phyloP scores from a whole-genome alignment of 2,888 invertebrate genomes.

The Hyalella azteca region DNA sequence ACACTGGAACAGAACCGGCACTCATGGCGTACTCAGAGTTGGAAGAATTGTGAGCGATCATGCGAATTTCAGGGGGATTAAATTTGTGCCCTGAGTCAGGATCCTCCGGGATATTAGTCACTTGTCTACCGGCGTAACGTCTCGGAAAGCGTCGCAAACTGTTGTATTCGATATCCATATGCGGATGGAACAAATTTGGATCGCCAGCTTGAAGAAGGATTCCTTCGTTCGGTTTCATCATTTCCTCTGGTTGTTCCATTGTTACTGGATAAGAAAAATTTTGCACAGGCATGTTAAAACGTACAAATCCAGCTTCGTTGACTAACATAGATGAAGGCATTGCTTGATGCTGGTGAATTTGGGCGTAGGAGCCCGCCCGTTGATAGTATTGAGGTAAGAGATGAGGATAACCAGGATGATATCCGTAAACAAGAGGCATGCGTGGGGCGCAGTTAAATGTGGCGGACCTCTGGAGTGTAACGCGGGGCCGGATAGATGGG shows the following conservation, averaged over 20 bases:
- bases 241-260: background rate
- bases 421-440: background rate
- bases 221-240: background rate
- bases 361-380: slow-evolving; percentile 16
- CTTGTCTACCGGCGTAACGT: background rate
- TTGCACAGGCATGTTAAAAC: slow-evolving; percentile 18
- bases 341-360: background rate
- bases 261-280: background rate
- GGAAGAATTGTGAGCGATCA: background rate
- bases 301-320: slow-evolving; percentile 26
- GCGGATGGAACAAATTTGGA: background rate
- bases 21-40: background rate
- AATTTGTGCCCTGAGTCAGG: slow-evolving; percentile 9
- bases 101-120: background rate
- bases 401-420: slow-evolving; percentile 18
- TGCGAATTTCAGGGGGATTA: background rate
- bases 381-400: background rate
- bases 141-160: slow-evolving; percentile 33
- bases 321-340: slow-evolving; percentile 17
- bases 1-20: background rate
- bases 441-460: slow-evolving; percentile 43
- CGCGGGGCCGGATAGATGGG: slow-evolving; percentile 5
- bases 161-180: slow-evolving; percentile 22
- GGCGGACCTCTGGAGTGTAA: slow-evolving; percentile 37
- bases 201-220: background rate